phyloP scores from a whole-genome alignment of 2,797 vertebrate species.

The Micromesistius poutassou region DNA sequence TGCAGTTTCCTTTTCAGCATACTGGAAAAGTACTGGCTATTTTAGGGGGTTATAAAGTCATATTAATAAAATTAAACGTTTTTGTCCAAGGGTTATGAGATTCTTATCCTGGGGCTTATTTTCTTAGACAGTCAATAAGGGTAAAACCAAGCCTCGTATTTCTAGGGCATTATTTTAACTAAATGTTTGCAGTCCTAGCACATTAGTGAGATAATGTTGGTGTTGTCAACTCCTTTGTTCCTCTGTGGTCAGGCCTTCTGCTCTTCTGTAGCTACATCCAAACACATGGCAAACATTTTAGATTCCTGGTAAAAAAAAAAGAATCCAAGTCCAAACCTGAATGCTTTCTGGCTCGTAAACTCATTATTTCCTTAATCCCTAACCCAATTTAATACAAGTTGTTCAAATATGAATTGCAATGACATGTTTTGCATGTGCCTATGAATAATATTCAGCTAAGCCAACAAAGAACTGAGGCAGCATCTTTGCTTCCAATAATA shows the following conservation, averaged over 20 bases:
- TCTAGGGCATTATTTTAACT: not conserved
- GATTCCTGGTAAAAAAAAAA: not conserved
- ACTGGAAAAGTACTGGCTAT: not conserved
- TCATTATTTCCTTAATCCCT: conserved; percentile 1
- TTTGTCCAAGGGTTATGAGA: not conserved
- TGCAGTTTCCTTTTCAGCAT: not conserved
- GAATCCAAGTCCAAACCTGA: not conserved
- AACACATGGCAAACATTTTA: not conserved
- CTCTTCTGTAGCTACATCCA: not conserved
- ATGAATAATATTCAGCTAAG: not conserved
- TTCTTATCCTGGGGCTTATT: not conserved
- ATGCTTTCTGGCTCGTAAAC: not conserved
- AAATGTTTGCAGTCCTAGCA: not conserved
- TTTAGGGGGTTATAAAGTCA: not conserved
- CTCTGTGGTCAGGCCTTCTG: not conserved
- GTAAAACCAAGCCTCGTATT: not conserved
- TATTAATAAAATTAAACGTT: not conserved
- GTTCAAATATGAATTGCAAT: not conserved
- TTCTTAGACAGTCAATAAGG: not conserved
- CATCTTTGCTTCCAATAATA: not conserved
- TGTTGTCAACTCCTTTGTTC: not conserved
- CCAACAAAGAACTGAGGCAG: not conserved
- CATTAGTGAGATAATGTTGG: not conserved
- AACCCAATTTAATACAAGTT: not conserved
- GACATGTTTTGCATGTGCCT: not conserved